Conservation (phyloP, 1,140 invertebrate species). For the Euwallacea similis region DNA sequence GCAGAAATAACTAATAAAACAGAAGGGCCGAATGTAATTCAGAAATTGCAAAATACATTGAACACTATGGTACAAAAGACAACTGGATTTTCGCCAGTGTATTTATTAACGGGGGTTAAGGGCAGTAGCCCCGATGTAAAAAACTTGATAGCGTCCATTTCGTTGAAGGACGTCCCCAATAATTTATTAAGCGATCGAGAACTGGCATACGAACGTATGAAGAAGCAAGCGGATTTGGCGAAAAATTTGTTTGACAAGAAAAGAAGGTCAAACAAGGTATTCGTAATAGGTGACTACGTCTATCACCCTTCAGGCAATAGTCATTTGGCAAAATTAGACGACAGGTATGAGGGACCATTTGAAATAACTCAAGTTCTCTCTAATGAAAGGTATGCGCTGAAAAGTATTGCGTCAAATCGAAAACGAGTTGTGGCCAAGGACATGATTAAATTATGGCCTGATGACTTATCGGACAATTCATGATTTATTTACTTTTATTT, state of each 20-base stretch:
- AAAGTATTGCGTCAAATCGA: neutral
- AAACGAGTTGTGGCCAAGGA: neutral
- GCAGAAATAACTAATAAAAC: conserved; percentile 37
- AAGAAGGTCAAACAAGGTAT: conserved; percentile 2
- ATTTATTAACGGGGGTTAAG: neutral
- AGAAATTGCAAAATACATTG: conserved; percentile 48
- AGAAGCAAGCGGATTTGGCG: neutral
- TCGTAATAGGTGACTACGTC: neutral
- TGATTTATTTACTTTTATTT: too few relatives aligned
- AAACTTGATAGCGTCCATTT: neutral
- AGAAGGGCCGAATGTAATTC: conserved; percentile 49
- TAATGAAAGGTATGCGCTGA: neutral
- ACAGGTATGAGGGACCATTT: neutral
- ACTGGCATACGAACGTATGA: neutral
- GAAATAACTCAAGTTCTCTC: neutral
- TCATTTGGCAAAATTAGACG: conserved; percentile 1
- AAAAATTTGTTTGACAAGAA: neutral
- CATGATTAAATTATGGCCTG: neutral
- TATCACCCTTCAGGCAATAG: conserved; percentile 3
- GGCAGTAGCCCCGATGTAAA: conserved; percentile 12
- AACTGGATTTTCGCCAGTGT: conserved; percentile 4
- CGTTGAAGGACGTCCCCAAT: neutral
- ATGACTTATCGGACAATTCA: neutral
- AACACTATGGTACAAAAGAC: conserved; percentile 43
- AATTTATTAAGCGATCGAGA: neutral